phyloP scores from a whole-genome alignment of 2,113 vertebrate species.

The Toxostoma redivivum region DNA sequence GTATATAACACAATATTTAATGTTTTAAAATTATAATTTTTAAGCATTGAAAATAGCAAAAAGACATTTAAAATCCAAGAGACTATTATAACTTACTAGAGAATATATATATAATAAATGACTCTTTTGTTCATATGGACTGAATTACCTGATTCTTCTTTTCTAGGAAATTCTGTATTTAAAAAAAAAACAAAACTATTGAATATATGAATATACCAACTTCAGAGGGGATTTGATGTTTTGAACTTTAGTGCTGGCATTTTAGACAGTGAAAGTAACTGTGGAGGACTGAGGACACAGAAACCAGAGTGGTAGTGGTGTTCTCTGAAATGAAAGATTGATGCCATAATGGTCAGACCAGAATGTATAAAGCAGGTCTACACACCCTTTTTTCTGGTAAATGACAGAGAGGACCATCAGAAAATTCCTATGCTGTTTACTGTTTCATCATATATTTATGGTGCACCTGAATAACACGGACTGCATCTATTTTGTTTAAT shows the following conservation, averaged over 20 bases:
- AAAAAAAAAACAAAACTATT: neutral
- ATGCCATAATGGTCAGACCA: neutral
- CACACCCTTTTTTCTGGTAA: neutral
- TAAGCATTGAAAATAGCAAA: conserved; percentile 80
- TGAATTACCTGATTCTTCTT: conserved; percentile 73
- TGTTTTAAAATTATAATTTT: conserved; percentile 84
- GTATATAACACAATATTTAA: conserved; percentile 81
- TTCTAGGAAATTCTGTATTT: conserved; percentile 60
- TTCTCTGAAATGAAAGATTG: neutral
- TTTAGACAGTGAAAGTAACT: neutral
- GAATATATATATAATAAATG: conserved; percentile 79
- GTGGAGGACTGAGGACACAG: neutral
- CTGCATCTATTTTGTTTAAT: conserved; percentile 64
- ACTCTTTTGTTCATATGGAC: conserved; percentile 75
- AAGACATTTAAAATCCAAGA: conserved; percentile 77
- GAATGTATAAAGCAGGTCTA: neutral
- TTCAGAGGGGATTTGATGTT: conserved; percentile 1
- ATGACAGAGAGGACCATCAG: neutral
- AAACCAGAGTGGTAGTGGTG: neutral
- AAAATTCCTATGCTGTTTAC: conserved; percentile 42
- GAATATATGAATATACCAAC: neutral
- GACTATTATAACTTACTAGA: conserved; percentile 79
- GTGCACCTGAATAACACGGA: conserved; percentile 53
- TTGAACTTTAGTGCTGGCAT: neutral
- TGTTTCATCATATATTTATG: conserved; percentile 50